A percentile compares a stretch with the other conserved stretches of the same genome.
These are phyloP conservation scores for Montifringilla adamsi DNA, from an alignment of 2,113 vertebrate species.

Conservation along the genomic window DNA sequence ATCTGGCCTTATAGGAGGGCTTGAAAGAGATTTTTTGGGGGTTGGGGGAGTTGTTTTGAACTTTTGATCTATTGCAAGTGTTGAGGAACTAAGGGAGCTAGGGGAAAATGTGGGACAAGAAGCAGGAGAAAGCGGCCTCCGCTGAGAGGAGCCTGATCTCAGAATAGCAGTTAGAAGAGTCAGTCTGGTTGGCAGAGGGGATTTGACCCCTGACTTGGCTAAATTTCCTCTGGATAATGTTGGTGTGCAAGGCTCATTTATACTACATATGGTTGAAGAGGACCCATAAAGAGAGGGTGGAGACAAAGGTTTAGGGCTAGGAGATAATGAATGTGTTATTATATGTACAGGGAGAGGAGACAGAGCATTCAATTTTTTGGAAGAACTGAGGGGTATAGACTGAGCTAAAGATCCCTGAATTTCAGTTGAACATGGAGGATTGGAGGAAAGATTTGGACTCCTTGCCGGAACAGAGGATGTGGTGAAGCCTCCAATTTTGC, in stretches of 20 bases:
- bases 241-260: constrained; percentile 59
- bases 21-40: constrained; percentile 68
- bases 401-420: constrained; percentile 58
- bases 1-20: constrained; percentile 19
- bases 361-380: constrained; percentile 71
- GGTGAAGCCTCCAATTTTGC: neutral
- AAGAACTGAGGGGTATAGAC: constrained; percentile 60
- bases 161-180: constrained; percentile 92
- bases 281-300: constrained; percentile 71
- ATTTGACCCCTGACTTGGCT: constrained; percentile 59
- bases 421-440: constrained; percentile 45
- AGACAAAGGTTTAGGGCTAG: constrained; percentile 81
- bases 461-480: neutral
- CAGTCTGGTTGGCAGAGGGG: constrained; percentile 81
- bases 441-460: neutral
- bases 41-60: constrained; percentile 49
- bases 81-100: constrained; percentile 73
- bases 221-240: constrained; percentile 63
- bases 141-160: constrained; percentile 78
- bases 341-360: constrained; percentile 79
- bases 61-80: constrained; percentile 64
- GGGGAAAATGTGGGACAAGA: constrained; percentile 80
- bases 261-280: constrained; percentile 76
- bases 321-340: constrained; percentile 78
- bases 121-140: constrained; percentile 62